Conservation (phyloP, 2,888 invertebrate genomes). For the Drosophila ezoana region DNA sequence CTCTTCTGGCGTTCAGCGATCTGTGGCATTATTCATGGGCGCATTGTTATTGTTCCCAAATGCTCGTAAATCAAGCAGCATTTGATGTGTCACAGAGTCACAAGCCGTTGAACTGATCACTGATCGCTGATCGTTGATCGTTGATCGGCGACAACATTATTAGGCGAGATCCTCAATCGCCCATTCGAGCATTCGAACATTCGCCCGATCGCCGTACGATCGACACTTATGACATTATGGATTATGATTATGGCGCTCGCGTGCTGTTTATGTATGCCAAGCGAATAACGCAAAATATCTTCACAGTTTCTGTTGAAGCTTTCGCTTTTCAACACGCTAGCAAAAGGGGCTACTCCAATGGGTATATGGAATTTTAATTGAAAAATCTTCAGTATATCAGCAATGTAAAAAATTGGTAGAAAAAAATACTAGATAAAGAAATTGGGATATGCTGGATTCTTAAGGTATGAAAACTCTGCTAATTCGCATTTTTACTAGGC, state of each 20-base stretch:
- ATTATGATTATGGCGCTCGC: slow-evolving; percentile 77
- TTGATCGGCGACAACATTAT: slow-evolving; percentile 70
- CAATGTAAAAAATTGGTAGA: too few species aligned
- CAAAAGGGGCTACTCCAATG: not conserved
- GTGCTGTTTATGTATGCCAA: slow-evolving; percentile 77
- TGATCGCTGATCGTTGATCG: slow-evolving; percentile 34
- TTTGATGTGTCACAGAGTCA: slow-evolving; percentile 73
- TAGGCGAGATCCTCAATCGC: slow-evolving; percentile 71
- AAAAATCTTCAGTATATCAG: not conserved
- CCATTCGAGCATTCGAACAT: slow-evolving; percentile 45
- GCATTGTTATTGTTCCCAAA: slow-evolving; percentile 62
- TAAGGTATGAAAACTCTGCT: too few species aligned
- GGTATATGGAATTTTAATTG: not conserved
- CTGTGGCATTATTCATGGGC: slow-evolving; percentile 68
- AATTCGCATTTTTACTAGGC: too few species aligned
- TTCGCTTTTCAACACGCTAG: slow-evolving; percentile 53
- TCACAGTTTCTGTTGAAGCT: slow-evolving; percentile 36
- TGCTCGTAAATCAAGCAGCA: slow-evolving; percentile 68
- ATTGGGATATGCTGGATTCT: too few species aligned
- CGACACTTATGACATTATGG: slow-evolving; percentile 78
- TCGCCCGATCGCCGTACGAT: slow-evolving; percentile 35
- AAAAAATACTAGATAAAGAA: not conserved
- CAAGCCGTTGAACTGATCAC: slow-evolving; percentile 75
- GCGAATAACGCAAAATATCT: slow-evolving; percentile 61
- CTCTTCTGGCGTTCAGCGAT: slow-evolving; percentile 34